phyloP scores from a whole-genome alignment of 2,797 vertebrate species.

The Premnoplex brunnescens region DNA sequence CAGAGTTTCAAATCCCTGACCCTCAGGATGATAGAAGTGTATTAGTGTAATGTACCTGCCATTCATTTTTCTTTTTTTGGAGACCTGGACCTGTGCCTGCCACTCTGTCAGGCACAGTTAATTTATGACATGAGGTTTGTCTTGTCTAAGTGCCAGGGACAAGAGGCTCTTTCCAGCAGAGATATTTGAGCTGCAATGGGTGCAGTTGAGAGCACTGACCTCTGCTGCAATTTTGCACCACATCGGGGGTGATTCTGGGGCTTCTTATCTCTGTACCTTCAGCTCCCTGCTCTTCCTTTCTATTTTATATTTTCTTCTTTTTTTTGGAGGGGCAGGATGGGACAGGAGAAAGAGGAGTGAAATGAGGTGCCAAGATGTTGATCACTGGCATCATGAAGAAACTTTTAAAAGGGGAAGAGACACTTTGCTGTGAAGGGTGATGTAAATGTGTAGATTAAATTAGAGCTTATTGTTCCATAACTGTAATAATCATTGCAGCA shows the following conservation, averaged over 20 bases:
- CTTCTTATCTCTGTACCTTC: not conserved
- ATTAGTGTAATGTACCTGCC: not conserved
- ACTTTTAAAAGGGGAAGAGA: not conserved
- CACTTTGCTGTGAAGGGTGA: rapidly evolving
- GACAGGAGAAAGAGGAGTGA: not conserved
- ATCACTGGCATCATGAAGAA: not conserved
- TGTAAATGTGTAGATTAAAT: not conserved
- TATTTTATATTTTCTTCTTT: no score
- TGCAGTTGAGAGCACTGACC: not conserved
- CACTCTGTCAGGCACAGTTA: not conserved
- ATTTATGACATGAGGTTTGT: not conserved
- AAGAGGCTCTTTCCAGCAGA: not conserved
- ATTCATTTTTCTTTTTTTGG: not conserved
- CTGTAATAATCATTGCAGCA: not conserved
- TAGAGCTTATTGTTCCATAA: not conserved
- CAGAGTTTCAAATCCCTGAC: not conserved
- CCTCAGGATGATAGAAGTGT: not conserved
- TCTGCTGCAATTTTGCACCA: not conserved
- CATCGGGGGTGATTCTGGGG: not conserved
- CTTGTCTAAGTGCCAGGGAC: not conserved
- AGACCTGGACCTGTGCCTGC: not conserved
- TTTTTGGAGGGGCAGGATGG: not conserved
- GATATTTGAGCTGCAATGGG: not conserved
- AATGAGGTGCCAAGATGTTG: not conserved
- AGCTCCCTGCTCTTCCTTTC: not conserved